These are phyloP conservation scores for Istiophorus platypterus DNA, from an alignment of 2,113 vertebrate species.

Conservation along the genomic window DNA sequence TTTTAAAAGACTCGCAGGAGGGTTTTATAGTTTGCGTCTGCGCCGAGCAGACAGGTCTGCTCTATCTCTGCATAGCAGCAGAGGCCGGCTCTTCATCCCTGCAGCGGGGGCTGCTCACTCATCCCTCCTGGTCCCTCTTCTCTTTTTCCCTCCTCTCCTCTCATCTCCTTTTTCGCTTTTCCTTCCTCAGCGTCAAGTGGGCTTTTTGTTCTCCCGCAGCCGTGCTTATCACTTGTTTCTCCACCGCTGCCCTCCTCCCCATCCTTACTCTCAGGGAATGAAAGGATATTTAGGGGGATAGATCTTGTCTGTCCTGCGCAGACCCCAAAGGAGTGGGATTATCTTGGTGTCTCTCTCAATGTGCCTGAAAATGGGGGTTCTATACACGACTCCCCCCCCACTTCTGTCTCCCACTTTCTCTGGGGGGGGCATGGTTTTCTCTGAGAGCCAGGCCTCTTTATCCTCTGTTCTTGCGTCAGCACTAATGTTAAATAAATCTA, in stretches of 20 bases:
- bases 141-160: conserved; percentile 56
- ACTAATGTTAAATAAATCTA: conserved; percentile 42
- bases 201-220: conserved; percentile 76
- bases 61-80: conserved; percentile 54
- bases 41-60: conserved; percentile 43
- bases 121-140: conserved; percentile 54
- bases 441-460: conserved; percentile 27
- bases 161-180: conserved; percentile 38
- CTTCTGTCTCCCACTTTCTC: neutral
- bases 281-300: conserved; percentile 60
- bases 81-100: conserved; percentile 53
- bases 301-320: conserved; percentile 47
- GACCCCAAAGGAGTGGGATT: conserved; percentile 40
- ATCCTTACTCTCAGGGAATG: conserved; percentile 44
- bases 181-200: conserved; percentile 73
- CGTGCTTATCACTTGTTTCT: conserved; percentile 77
- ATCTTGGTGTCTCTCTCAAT: conserved; percentile 32
- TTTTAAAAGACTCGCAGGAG: conserved; percentile 33
- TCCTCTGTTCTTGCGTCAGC: neutral
- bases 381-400: neutral
- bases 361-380: conserved; percentile 23
- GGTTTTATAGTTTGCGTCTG: conserved; percentile 53
- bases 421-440: neutral
- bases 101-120: conserved; percentile 52
- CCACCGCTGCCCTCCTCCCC: conserved; percentile 52